Conservation (phyloP, 2,797 vertebrate species). For the Denticeps clupeoides region DNA sequence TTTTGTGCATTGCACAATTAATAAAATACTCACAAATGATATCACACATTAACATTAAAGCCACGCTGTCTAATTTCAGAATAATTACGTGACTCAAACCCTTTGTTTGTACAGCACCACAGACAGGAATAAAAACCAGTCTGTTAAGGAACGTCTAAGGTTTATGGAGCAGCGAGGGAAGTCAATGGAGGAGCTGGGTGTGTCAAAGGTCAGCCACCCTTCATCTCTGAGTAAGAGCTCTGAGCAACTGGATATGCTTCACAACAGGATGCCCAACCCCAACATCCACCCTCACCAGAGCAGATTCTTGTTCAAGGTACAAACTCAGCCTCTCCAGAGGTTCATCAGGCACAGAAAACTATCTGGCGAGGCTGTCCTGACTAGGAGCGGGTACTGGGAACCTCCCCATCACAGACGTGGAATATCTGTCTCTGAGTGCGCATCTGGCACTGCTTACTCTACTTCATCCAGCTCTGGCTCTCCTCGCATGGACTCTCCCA, state of each 20-base stretch:
- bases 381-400: background rate
- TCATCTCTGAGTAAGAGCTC: conserved; percentile 57
- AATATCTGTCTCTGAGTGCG: conserved; percentile 13
- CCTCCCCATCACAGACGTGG: too few species aligned
- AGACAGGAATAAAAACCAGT: background rate
- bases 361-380: too few species aligned
- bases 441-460: conserved; percentile 19
- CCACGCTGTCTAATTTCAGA: too few species aligned
- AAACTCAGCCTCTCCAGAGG: too few species aligned
- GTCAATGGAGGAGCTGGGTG: conserved; percentile 65
- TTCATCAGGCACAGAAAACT: too few species aligned
- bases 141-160: conserved; percentile 32
- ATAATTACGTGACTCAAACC: too few species aligned
- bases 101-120: too few species aligned
- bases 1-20: too few species aligned
- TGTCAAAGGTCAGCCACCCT: conserved; percentile 30
- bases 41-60: too few species aligned
- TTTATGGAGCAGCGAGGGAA: conserved; percentile 52
- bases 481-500: conserved; percentile 6
- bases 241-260: conserved; percentile 57
- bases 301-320: too few species aligned
- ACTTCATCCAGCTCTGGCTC: conserved; percentile 14
- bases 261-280: background rate
- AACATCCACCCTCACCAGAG: background rate
- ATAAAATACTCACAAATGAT: too few species aligned